phyloP scores from a whole-genome alignment of 2,113 vertebrate genomes.

The Perccottus glenii region DNA sequence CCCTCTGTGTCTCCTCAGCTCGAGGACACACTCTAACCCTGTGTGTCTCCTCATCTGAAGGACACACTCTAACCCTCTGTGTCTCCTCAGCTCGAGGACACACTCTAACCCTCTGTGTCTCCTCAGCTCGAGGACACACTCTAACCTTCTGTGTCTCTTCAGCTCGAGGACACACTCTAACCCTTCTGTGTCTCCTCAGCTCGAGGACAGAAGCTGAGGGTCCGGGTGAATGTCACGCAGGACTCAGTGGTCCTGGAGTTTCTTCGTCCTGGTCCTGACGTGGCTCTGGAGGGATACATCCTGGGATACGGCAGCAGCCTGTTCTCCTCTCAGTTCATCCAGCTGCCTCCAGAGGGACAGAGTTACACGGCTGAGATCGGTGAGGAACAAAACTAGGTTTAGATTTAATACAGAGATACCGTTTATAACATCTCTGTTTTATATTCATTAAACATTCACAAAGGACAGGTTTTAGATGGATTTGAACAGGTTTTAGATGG shows the following conservation, averaged over 20 bases:
- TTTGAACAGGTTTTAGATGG: background rate
- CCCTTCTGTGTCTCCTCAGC: too few relatives aligned
- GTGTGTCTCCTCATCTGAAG: too few relatives aligned
- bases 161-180: too few relatives aligned
- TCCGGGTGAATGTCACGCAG: slow-evolving; percentile 90
- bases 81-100: too few relatives aligned
- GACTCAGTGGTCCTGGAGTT: slow-evolving; percentile 91
- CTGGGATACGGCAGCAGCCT: slow-evolving; percentile 90
- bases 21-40: too few relatives aligned
- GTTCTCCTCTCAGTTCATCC: slow-evolving; percentile 91
- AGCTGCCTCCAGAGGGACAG: slow-evolving; percentile 86
- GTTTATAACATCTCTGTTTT: too few relatives aligned
- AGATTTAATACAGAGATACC: too few relatives aligned
- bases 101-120: too few relatives aligned
- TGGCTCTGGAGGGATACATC: slow-evolving; percentile 90
- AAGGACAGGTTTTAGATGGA: background rate
- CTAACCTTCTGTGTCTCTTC: too few relatives aligned
- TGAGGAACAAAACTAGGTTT: slow-evolving; percentile 64
- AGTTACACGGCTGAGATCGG: slow-evolving; percentile 86
- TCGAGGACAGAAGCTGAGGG: slow-evolving; percentile 78
- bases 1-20: too few relatives aligned
- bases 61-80: too few relatives aligned
- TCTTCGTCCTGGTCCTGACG: slow-evolving; percentile 82
- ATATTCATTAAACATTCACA: background rate
- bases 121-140: too few relatives aligned